A percentile compares a stretch with the other conserved stretches of the same genome.
Evolutionary conservation across 2,113 vertebrate genomes (phyloP).

Genomic region (Zonotrichia leucophrys): DNA sequence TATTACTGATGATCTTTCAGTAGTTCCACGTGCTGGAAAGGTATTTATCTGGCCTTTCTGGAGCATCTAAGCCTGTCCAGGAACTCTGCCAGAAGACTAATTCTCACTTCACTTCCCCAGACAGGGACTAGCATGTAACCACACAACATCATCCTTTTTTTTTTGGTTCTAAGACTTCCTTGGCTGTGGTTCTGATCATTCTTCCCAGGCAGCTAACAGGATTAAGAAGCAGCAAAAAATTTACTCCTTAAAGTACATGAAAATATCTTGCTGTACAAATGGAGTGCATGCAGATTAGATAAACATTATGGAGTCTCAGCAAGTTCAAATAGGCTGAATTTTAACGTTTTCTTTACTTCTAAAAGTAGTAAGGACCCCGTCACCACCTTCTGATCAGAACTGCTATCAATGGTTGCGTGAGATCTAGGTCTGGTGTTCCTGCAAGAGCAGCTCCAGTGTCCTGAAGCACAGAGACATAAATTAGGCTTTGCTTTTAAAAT

Average conservation of each 20-base stretch:
- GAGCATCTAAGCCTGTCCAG: not conserved
- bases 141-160: not conserved
- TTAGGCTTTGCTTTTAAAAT: not conserved
- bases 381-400: not conserved
- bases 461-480: not conserved
- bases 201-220: not conserved
- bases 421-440: not conserved
- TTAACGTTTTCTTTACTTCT: not conserved
- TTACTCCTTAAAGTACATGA: not conserved
- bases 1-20: not conserved
- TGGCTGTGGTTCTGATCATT: not conserved
- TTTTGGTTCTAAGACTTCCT: not conserved
- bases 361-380: not conserved
- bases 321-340: not conserved
- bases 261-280: not conserved
- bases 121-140: not conserved
- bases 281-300: not conserved
- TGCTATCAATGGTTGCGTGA: rapidly evolving
- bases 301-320: not conserved
- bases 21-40: not conserved
- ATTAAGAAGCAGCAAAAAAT: not conserved
- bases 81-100: not conserved
- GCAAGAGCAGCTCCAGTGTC: not conserved
- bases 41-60: not conserved
- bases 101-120: not conserved